Percentiles rank a stretch among this genome's conserved stretches.
phyloP scores from a whole-genome alignment of 2,113 vertebrate genomes.

The Geococcyx californianus region DNA sequence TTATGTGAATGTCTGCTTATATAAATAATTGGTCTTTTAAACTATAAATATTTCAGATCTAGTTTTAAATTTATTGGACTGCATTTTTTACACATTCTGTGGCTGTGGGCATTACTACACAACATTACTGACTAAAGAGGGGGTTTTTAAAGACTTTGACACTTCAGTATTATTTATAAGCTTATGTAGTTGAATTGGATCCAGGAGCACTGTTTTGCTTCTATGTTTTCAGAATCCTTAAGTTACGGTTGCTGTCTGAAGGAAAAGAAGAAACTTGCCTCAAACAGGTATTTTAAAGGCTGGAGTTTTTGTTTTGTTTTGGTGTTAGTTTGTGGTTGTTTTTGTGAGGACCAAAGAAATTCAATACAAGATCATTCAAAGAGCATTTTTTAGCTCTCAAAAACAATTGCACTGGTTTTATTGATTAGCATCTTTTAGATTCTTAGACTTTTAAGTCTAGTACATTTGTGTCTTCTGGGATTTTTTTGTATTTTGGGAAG shows the following conservation, averaged over 20 bases:
- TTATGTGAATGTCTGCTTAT: background rate
- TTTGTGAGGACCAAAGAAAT: background rate
- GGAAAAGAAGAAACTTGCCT: background rate
- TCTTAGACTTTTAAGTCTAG: background rate
- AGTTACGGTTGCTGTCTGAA: background rate
- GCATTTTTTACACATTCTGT: background rate
- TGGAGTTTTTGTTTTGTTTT: background rate
- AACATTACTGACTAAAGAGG: background rate
- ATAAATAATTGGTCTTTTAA: background rate
- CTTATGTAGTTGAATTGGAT: background rate
- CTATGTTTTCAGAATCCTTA: background rate
- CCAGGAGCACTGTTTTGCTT: background rate
- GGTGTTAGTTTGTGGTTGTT: background rate
- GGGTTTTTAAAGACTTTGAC: background rate
- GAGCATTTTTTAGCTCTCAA: background rate
- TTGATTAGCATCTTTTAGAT: background rate
- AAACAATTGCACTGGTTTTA: fast-evolving
- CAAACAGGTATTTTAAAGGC: background rate
- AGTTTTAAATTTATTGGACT: background rate
- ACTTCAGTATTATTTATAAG: background rate
- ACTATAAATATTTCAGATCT: background rate
- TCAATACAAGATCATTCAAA: background rate
- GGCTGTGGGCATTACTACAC: background rate
- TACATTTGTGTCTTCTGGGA: background rate
- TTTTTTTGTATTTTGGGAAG: fast-evolving